Base-by-base conservation (phyloP, 1,140 invertebrate genomes). In the Drosophila nigromelanica region DNA sequence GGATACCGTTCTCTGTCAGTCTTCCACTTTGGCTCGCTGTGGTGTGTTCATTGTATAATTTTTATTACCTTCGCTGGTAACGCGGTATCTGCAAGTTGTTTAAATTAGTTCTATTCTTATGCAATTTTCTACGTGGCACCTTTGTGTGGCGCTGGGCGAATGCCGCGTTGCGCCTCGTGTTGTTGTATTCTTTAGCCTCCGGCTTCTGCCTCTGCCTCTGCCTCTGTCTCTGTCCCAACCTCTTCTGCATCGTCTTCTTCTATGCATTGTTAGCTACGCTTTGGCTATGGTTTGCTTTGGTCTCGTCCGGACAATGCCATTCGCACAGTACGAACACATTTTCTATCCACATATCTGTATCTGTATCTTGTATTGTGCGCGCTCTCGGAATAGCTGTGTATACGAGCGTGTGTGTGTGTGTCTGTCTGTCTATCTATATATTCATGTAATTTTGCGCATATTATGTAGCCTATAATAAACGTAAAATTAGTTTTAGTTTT, bases 61-160 rank as follows among this genome's bases (percentile, higher is more conserved):
- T 82, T 58, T 83, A 85, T 85, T 83, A 63, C 76, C 76, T 80
- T 54, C 27, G 54, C 8, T 50, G 48, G 50, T 71, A 54, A 51
- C 58, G 63, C 64, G 80, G 60, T 80, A 86, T 86, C 73, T 85
- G 81, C 77, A 78, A 78, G 78, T 82, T 87, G 67, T 81, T 86
- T 86, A 86, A 86, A 86, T 86, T 87, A 86, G 81, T 86, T 86
- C 70, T 86, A 87, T 87, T 86, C 81, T 86, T 81, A 76, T 78
- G 81, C 81, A 86, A 86, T 86, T 87, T 86, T 86, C 59, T 86
- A 86, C 81, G 81, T 86, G 81, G 81, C 78, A 86, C 81, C 77
- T 86, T 87, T 81, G 82, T 78, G 63, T 61, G 68, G 66, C 63
- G 52, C 60, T 35, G 39, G 5, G 5, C 61, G 71, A 61, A 64